phyloP scores from a whole-genome alignment of 2,113 vertebrate genomes.

The Sialia sialis region DNA sequence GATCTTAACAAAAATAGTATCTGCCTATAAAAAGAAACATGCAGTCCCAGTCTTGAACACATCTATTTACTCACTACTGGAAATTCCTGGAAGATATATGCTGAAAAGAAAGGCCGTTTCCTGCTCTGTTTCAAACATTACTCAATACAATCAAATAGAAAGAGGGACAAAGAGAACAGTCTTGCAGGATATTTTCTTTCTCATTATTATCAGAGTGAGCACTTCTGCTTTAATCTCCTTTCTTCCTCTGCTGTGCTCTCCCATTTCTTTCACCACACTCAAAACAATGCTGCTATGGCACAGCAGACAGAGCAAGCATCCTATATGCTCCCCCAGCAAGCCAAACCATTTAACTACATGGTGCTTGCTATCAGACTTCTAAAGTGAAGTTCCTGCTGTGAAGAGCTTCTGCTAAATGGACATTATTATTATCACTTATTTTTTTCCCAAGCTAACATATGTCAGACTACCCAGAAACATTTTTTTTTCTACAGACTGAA shows the following conservation, averaged over 20 bases:
- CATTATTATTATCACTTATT: background rate
- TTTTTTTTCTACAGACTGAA: background rate
- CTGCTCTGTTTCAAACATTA: background rate
- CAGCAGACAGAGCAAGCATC: background rate
- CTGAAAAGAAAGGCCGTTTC: background rate
- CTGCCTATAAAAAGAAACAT: conserved; percentile 27
- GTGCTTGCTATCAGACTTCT: background rate
- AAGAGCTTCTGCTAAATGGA: background rate
- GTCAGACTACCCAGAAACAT: background rate
- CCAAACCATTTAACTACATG: background rate
- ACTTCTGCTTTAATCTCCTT: background rate
- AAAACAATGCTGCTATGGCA: background rate
- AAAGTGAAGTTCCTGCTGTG: background rate
- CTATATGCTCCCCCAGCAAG: background rate
- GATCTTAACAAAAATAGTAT: conserved; percentile 22
- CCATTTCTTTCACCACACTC: background rate
- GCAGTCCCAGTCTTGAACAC: background rate
- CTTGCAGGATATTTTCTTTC: background rate
- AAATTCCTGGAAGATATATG: conserved; percentile 18
- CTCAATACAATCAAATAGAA: background rate
- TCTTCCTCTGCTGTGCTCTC: background rate
- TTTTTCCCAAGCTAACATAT: background rate
- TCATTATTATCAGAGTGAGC: background rate
- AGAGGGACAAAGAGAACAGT: background rate
- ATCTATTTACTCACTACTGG: background rate